A percentile compares a stretch with the other conserved stretches of the same genome.
Evolutionary conservation across 2,888 invertebrate species (phyloP).

Genomic region (Caenorhabditis plicata): DNA sequence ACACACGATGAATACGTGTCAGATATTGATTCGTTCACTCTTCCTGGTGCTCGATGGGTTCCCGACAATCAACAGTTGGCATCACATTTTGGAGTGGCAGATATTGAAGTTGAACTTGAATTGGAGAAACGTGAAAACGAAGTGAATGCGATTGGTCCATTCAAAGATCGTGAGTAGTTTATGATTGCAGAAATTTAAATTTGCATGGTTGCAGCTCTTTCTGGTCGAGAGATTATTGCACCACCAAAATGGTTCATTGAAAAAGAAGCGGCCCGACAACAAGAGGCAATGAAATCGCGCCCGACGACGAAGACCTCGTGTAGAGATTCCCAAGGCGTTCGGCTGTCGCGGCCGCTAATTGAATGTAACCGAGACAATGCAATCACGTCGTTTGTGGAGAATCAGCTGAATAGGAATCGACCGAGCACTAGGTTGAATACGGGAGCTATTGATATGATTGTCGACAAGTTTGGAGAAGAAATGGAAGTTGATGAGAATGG

Average conservation of each 20-base stretch:
- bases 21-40: constrained; percentile 17
- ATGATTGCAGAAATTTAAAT: background rate
- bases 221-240: constrained; percentile 25
- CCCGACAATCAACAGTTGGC: constrained; percentile 28
- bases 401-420: constrained; percentile 10
- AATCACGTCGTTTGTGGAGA: constrained; percentile 23
- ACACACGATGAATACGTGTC: constrained; percentile 14
- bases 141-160: constrained; percentile 24
- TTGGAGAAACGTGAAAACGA: constrained; percentile 11
- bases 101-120: constrained; percentile 24
- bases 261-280: constrained; percentile 20
- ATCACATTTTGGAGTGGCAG: constrained; percentile 19
- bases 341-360: constrained; percentile 11
- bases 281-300: constrained; percentile 6
- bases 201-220: constrained; percentile 12
- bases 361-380: constrained; percentile 17
- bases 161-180: constrained; percentile 9
- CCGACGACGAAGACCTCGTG: background rate
- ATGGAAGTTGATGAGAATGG: background rate
- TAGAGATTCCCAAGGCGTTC: constrained; percentile 15
- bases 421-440: constrained; percentile 20
- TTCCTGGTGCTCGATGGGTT: constrained; percentile 26
- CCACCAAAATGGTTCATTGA: constrained; percentile 34
- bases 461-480: constrained; percentile 7
- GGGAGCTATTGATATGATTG: constrained; percentile 17